phyloP scores from a whole-genome alignment of 2,888 invertebrate species.

The Leptogaster cylindrica region DNA sequence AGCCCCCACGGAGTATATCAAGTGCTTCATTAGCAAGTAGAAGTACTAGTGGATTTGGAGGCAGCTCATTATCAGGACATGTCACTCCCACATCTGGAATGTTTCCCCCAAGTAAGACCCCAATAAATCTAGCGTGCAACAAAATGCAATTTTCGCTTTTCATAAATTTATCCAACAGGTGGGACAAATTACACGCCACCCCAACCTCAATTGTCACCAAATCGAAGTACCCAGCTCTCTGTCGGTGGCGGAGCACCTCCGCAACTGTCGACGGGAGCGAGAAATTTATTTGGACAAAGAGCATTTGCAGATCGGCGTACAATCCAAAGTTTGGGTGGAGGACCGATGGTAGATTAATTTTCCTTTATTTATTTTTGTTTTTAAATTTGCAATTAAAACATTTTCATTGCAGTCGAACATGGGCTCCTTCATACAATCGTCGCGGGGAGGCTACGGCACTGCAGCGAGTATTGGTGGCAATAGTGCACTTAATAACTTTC shows the following conservation, averaged over 20 bases:
- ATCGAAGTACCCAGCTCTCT: conserved; percentile 65
- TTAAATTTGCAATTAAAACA: conserved; percentile 23
- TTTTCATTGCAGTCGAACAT: conserved; percentile 65
- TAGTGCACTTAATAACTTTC: conserved; percentile 74
- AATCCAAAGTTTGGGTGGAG: conserved; percentile 63
- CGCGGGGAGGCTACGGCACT: conserved; percentile 71
- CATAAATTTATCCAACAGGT: too few relatives aligned
- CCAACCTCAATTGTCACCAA: conserved; percentile 67
- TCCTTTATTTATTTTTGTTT: conserved; percentile 23
- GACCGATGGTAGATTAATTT: conserved; percentile 57
- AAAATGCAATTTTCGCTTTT: too few relatives aligned
- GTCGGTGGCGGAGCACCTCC: conserved; percentile 66
- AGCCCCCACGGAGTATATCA: conserved; percentile 87
- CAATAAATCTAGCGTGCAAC: neutral
- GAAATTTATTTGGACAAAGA: conserved; percentile 79
- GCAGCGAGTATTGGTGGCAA: conserved; percentile 65
- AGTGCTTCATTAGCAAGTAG: conserved; percentile 73
- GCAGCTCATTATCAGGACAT: conserved; percentile 75
- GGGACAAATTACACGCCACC: conserved; percentile 63
- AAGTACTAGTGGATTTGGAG: conserved; percentile 71
- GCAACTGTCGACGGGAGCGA: conserved; percentile 65
- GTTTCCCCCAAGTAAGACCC: conserved; percentile 66
- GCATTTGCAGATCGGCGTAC: conserved; percentile 80
- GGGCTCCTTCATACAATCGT: conserved; percentile 68
- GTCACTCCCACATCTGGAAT: conserved; percentile 75